These are phyloP conservation scores for Cryptus viduatorius DNA, from an alignment of 2,888 invertebrate species.

Conservation along the genomic window DNA sequence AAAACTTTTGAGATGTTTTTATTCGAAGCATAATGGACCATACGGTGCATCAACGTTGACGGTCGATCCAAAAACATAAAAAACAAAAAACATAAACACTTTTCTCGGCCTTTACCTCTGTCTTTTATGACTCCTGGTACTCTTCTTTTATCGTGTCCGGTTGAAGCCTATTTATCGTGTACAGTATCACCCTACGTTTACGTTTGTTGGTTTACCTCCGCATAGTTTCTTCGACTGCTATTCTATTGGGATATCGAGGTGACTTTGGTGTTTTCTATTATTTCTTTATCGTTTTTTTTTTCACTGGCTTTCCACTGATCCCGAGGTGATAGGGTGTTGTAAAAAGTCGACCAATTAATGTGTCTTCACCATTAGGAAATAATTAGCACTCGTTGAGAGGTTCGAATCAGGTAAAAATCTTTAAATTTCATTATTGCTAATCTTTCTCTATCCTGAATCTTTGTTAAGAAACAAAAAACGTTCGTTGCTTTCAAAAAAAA, in stretches of 20 bases:
- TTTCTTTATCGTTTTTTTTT: constrained; percentile 7
- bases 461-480: background rate
- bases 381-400: constrained; percentile 30
- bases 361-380: constrained; percentile 18
- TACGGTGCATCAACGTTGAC: constrained; percentile 68
- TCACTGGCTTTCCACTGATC: constrained; percentile 45
- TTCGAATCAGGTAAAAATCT: background rate
- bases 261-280: constrained; percentile 50
- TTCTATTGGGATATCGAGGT: constrained; percentile 30
- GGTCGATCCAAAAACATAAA: constrained; percentile 54
- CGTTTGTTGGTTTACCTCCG: constrained; percentile 38
- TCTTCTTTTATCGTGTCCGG: constrained; percentile 18
- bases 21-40: constrained; percentile 62
- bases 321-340: constrained; percentile 47
- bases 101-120: constrained; percentile 67
- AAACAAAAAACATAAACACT: constrained; percentile 43
- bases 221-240: constrained; percentile 34
- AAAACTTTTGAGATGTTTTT: constrained; percentile 5
- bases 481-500: background rate
- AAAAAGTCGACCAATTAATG: constrained; percentile 13
- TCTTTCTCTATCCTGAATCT: background rate
- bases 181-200: constrained; percentile 40
- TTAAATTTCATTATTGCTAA: background rate
- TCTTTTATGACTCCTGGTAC: constrained; percentile 4
- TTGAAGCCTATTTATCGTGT: constrained; percentile 36